Percentiles rank a stretch among this genome's conserved stretches.
Evolutionary conservation across 1,140 invertebrate genomes (phyloP).

Genomic region (Zaprionus vittiger): DNA sequence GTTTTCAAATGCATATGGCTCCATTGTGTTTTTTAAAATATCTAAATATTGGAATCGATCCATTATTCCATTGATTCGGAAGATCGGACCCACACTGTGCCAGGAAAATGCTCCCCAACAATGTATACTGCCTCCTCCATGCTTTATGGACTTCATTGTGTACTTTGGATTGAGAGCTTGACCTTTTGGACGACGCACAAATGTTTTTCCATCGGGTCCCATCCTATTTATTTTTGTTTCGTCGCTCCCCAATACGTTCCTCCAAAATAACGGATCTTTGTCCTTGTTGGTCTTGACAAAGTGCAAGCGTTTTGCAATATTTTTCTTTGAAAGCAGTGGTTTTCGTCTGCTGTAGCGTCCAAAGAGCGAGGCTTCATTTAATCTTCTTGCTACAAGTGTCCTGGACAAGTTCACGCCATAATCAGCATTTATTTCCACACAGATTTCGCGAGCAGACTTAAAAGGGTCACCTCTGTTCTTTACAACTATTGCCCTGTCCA

Average conservation of each 20-base stretch:
- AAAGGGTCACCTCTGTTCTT: too few species aligned
- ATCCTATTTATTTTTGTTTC: conserved; percentile 41
- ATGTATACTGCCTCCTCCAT: conserved; percentile 35
- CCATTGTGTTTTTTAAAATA: conserved; percentile 9
- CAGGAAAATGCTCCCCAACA: conserved; percentile 12
- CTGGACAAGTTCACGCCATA: neutral
- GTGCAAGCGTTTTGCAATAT: neutral
- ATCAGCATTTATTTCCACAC: too few species aligned
- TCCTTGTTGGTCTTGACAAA: conserved; percentile 2
- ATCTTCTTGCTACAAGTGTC: neutral
- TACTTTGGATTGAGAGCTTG: conserved; percentile 31
- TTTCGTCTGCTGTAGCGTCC: neutral
- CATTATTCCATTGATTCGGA: neutral
- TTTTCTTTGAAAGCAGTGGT: neutral
- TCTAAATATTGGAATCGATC: neutral
- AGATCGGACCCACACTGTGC: conserved; percentile 5
- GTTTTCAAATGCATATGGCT: neutral
- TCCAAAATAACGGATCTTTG: conserved; percentile 5
- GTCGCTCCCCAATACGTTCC: conserved; percentile 26
- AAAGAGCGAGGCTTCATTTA: conserved; percentile 2
- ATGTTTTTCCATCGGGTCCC: conserved; percentile 40
- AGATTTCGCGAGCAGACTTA: too few species aligned
- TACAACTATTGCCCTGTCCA: too few species aligned
- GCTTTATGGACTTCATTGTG: conserved; percentile 28
- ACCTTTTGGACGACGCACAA: conserved; percentile 28